phyloP scores from a whole-genome alignment of 2,888 invertebrate species.

The Steromphala cineraria region DNA sequence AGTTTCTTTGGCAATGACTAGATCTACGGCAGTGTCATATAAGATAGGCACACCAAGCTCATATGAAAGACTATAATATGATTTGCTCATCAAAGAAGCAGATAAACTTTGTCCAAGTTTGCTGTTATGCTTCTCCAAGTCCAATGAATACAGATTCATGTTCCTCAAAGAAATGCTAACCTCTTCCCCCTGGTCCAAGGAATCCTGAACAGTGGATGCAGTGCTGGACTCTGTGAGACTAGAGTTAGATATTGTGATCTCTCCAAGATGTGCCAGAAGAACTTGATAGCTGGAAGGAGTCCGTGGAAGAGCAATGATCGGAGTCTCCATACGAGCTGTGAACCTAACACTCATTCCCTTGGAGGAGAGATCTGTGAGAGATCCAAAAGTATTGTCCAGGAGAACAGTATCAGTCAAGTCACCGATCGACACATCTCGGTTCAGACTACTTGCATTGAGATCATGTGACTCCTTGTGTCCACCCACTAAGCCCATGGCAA shows the following conservation, averaged over 20 bases:
- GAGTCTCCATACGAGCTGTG: constrained; percentile 90
- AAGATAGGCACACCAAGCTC: constrained; percentile 84
- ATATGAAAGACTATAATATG: constrained; percentile 26
- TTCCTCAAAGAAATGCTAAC: constrained; percentile 84
- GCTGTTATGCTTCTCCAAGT: constrained; percentile 77
- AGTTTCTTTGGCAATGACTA: constrained; percentile 79
- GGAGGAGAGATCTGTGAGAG: not conserved
- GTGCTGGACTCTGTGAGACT: not conserved
- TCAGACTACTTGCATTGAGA: not conserved
- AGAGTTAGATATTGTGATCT: constrained; percentile 81
- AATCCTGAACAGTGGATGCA: constrained; percentile 8
- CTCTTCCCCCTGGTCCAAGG: constrained; percentile 29
- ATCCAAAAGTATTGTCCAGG: constrained; percentile 35
- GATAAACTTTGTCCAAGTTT: not conserved
- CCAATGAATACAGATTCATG: constrained; percentile 90
- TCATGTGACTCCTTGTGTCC: constrained; percentile 27
- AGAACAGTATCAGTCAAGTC: constrained; percentile 42
- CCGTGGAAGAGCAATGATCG: constrained; percentile 91
- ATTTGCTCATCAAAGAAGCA: not conserved
- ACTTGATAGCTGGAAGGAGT: constrained; percentile 87
- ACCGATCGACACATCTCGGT: constrained; percentile 37
- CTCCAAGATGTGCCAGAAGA: constrained; percentile 93
- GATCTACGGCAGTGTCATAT: constrained; percentile 89
- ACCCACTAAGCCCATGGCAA: constrained; percentile 87
- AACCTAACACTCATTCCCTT: constrained; percentile 70